Percentiles rank a stretch among this genome's conserved stretches.
phyloP scores from a whole-genome alignment of 1,140 invertebrate species.

The Capitella teleta region DNA sequence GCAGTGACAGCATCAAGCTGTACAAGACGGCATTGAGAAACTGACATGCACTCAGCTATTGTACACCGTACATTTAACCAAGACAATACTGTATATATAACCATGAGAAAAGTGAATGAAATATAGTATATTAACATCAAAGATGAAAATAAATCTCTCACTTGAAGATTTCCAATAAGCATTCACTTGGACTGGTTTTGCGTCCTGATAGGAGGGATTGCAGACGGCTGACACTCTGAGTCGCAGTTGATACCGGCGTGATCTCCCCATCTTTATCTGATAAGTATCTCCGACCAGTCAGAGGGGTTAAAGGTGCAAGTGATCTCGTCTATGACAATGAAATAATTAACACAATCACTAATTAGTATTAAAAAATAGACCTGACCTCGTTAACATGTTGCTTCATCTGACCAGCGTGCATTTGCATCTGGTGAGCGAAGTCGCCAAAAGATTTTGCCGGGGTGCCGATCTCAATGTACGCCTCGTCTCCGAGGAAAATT shows the following conservation, averaged over 20 bases:
- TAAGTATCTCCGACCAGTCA: constrained; percentile 64
- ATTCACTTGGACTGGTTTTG: constrained; percentile 56
- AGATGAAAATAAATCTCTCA: constrained; percentile 38
- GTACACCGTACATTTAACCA: too few species aligned
- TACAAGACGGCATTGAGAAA: too few species aligned
- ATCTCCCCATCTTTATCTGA: constrained; percentile 48
- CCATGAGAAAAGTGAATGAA: too few species aligned
- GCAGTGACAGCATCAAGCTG: too few species aligned
- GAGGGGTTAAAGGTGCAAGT: not conserved
- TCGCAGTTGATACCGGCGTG: constrained; percentile 65
- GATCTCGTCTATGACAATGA: not conserved
- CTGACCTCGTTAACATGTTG: too few species aligned
- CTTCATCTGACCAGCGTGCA: too few species aligned
- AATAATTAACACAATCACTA: too few species aligned
- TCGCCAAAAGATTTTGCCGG: constrained; percentile 45
- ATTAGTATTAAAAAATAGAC: too few species aligned
- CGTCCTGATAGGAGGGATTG: constrained; percentile 59
- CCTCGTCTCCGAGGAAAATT: constrained; percentile 65
- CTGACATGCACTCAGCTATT: too few species aligned
- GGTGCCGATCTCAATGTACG: constrained; percentile 61
- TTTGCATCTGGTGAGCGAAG: constrained; percentile 43
- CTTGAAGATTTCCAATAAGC: constrained; percentile 54
- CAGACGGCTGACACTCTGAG: constrained; percentile 69
- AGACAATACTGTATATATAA: too few species aligned
- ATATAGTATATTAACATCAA: too few species aligned